Evolutionary conservation across 2,888 invertebrate genomes (phyloP), one percentile per base, ranked within the genome.

Genomic region (Myathropa florea): DNA sequence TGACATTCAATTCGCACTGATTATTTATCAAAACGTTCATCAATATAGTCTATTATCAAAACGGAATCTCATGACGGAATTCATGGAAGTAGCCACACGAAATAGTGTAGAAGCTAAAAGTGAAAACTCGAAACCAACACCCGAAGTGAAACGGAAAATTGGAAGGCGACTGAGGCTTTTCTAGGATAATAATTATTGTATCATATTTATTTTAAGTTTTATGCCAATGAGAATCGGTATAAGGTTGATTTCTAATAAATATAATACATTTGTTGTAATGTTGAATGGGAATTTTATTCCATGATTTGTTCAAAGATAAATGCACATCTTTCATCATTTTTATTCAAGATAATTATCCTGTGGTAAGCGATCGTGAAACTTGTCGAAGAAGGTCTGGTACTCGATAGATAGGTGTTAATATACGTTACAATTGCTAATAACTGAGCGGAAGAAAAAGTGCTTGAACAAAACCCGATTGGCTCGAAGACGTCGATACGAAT

Each of bases 41-140:
- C 65, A 68, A 18, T 83, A 83, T 26, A 86, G 78, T 63, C 67
- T 36, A 14, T 63, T 67, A 60, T 67, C 88, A n/a, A 89, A 89
- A 53, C 89, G 90, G 46, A 91, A 91, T 89, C 88, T 91, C 9
- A 89, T 91, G 83, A 70, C 81, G n/a, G 90, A 90, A 85, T 91
- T 91, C 79, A 77, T 89, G 39, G 84, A 89, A 80, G 73, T 88
- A 26, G 72, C 84, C 6, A 60, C 71, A 7, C 46, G 72, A 2
- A 78, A 82, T 76, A 55, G 75, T 46, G 46, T 46, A 63, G 64
- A 68, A 7, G 14, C 68, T 4, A 7, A 10, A 1, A 28, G 46
- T 57, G 30, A 77, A 61, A 36, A n/a, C 9, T 55, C 26, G 7
- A 77, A 14, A 68, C 26, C 21, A 24, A 55, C 77, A 64, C 39